phyloP scores from a whole-genome alignment of 2,888 invertebrate genomes.

The Napeogenes sylphis region DNA sequence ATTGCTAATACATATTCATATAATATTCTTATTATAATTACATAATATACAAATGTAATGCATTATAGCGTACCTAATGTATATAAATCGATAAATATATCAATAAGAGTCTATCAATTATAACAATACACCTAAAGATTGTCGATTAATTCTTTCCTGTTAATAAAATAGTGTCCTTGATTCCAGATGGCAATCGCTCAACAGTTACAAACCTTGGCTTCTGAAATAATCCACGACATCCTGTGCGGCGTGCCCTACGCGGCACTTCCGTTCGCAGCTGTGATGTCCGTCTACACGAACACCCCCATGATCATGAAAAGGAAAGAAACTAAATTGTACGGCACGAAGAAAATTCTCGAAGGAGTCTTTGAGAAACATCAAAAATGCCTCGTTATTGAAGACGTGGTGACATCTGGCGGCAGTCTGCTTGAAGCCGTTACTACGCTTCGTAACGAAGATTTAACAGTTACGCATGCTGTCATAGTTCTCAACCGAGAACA shows the following conservation, averaged over 20 bases:
- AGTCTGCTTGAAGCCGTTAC: conserved; percentile 93
- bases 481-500: conserved; percentile 96
- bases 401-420: conserved; percentile 94
- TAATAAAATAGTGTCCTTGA: conserved; percentile 9
- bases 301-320: conserved; percentile 93
- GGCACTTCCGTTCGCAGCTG: conserved; percentile 94
- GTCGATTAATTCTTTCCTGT: neutral
- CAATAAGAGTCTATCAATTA: too few species aligned
- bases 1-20: too few species aligned
- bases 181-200: conserved; percentile 58
- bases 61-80: too few species aligned
- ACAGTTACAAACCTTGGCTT: conserved; percentile 52
- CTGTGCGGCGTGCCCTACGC: conserved; percentile 99
- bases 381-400: conserved; percentile 93
- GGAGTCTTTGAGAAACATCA: conserved; percentile 83
- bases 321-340: conserved; percentile 96
- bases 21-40: too few species aligned
- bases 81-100: too few species aligned
- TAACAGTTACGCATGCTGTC: conserved; percentile 86
- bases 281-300: conserved; percentile 84
- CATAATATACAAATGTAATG: too few species aligned
- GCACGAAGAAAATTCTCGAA: conserved; percentile 96
- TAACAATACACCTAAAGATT: too few species aligned
- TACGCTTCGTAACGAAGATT: conserved; percentile 80
- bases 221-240: conserved; percentile 74